Percentiles rank a stretch among this genome's conserved stretches.
These are phyloP conservation scores for Globodera rostochiensis DNA, from an alignment of 1,140 invertebrate species.

Conservation along the genomic window DNA sequence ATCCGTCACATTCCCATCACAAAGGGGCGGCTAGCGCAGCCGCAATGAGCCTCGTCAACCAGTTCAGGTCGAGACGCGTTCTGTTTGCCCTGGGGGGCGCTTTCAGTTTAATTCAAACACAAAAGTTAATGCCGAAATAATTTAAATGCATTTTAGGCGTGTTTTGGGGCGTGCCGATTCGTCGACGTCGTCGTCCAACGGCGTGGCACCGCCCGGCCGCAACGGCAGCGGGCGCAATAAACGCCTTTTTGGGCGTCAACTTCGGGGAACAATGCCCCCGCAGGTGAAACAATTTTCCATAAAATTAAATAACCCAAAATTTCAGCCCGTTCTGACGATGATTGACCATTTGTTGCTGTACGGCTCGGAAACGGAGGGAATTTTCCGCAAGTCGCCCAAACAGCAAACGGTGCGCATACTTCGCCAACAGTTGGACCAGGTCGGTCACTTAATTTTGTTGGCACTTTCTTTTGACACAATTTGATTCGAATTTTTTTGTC, in stretches of 20 bases:
- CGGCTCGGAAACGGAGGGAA: slow-evolving; percentile 49
- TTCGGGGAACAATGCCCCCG: slow-evolving; percentile 54
- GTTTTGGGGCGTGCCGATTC: slow-evolving; percentile 41
- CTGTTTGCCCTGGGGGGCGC: too few species aligned
- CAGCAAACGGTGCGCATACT: slow-evolving; percentile 45
- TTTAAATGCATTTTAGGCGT: slow-evolving; percentile 37
- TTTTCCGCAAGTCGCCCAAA: slow-evolving; percentile 57
- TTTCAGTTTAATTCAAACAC: neutral
- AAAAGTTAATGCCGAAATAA: neutral
- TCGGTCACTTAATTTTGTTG: neutral
- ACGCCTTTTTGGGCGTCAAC: slow-evolving; percentile 42
- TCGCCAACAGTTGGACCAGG: slow-evolving; percentile 41
- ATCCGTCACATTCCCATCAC: slow-evolving; percentile 23
- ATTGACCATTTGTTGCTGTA: slow-evolving; percentile 50
- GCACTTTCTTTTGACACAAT: neutral
- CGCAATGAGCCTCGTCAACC: slow-evolving; percentile 48
- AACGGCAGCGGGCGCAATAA: slow-evolving; percentile 14
- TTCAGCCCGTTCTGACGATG: slow-evolving; percentile 50
- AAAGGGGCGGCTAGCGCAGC: slow-evolving; percentile 21
- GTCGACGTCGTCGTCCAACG: neutral
- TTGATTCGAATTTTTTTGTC: too few species aligned
- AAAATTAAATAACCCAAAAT: neutral
- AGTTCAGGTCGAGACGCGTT: slow-evolving; percentile 39
- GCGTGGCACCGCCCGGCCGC: neutral
- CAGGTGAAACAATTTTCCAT: neutral